Conservation (phyloP, 2,888 invertebrate genomes). For the Caenorhabditis sp. region DNA sequence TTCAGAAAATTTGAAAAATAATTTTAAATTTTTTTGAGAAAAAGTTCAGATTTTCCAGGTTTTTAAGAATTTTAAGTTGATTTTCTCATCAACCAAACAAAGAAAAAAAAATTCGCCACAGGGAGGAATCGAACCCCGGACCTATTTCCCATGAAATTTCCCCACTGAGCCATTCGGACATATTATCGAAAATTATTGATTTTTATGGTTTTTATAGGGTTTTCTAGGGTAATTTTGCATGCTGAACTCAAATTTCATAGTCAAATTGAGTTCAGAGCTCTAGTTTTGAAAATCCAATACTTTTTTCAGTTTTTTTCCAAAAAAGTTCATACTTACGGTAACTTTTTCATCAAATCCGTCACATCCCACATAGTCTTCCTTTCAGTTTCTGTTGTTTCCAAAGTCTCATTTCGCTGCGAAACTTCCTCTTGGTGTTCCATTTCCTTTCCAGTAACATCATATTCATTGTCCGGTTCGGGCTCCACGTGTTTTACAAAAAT, state of each 20-base stretch:
- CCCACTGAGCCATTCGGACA: no score
- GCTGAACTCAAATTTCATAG: not conserved
- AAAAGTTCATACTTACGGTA: constrained; percentile 55
- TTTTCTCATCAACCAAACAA: not conserved
- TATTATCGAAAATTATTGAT: no score
- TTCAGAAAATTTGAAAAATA: not conserved
- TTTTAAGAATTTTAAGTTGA: no score
- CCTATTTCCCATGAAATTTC: no score
- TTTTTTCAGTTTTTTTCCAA: no score
- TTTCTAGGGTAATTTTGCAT: not conserved
- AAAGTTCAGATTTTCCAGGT: not conserved
- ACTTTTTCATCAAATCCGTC: constrained; percentile 34
- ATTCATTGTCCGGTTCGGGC: constrained; percentile 55
- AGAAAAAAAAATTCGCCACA: not conserved
- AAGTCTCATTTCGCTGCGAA: constrained; percentile 3
- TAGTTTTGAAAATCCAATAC: not conserved
- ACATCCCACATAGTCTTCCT: not conserved
- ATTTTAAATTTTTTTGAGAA: constrained; percentile 2
- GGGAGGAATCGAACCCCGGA: no score
- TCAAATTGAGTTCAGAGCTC: not conserved
- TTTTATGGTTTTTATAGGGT: not conserved
- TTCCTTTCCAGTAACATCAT: constrained; percentile 29
- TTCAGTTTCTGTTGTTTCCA: constrained; percentile 19
- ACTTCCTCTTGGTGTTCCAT: constrained; percentile 34
- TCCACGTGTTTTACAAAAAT: constrained; percentile 69